Conservation (phyloP, 2,888 invertebrate genomes). For the Muschampia plurimacula region DNA sequence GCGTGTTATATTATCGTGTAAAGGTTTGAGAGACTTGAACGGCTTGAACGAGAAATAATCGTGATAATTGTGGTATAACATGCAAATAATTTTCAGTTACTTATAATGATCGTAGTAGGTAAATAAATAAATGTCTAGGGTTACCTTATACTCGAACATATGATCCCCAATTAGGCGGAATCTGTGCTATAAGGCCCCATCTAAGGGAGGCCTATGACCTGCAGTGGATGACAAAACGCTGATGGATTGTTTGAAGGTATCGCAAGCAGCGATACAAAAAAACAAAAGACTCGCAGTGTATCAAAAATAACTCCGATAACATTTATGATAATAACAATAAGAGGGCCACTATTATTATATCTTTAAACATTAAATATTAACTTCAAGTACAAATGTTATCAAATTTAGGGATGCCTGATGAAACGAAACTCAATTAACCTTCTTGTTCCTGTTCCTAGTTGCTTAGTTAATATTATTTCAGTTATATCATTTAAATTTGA, state of each 20-base stretch:
- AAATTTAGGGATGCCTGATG: neutral
- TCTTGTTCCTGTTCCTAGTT: neutral
- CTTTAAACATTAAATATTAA: too few relatives aligned
- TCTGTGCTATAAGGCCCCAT: too few relatives aligned
- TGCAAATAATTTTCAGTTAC: neutral
- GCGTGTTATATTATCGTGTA: neutral
- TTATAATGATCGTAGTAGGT: neutral
- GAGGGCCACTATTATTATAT: too few relatives aligned
- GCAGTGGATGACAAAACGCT: too few relatives aligned
- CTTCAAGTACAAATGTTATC: neutral
- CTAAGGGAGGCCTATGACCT: too few relatives aligned
- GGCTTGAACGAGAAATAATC: neutral
- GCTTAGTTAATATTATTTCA: neutral
- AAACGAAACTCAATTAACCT: slow-evolving; percentile 6
- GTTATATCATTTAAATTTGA: slow-evolving; percentile 4
- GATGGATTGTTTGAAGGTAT: too few relatives aligned
- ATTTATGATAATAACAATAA: too few relatives aligned
- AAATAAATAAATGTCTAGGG: too few relatives aligned
- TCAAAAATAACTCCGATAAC: too few relatives aligned
- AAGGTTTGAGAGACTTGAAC: neutral
- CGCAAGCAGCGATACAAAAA: too few relatives aligned
- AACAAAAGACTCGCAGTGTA: too few relatives aligned
- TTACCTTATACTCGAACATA: fast-evolving
- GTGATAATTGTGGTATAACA: neutral
- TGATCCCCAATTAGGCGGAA: too few relatives aligned